Percentiles rank a stretch among this genome's conserved stretches.
Evolutionary conservation across 1,140 invertebrate species (phyloP).

Genomic region (Odontomachus brunneus): DNA sequence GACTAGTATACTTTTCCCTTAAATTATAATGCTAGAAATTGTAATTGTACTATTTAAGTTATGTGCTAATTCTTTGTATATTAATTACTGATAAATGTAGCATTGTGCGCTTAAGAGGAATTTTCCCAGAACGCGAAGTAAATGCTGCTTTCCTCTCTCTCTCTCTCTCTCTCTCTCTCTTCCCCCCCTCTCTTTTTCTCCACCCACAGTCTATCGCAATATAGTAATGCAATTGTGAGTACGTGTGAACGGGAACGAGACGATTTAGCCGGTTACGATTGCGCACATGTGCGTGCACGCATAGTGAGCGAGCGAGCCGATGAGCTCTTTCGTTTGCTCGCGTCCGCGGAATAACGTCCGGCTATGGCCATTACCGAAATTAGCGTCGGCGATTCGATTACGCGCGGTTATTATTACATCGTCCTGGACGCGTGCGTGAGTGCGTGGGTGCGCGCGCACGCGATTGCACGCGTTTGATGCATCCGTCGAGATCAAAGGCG

Average conservation of each 20-base stretch:
- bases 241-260: conserved; percentile 4
- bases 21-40: too few relatives aligned
- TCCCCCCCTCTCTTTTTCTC: too few relatives aligned
- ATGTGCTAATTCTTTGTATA: too few relatives aligned
- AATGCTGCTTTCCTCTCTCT: too few relatives aligned
- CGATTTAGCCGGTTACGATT: conserved; percentile 5
- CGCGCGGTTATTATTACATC: conserved; percentile 55
- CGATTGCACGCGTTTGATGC: conserved; percentile 6
- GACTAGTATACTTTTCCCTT: too few relatives aligned
- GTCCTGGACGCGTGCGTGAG: background rate
- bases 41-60: too few relatives aligned
- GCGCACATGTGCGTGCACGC: background rate
- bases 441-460: background rate
- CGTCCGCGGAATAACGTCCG: conserved; percentile 5
- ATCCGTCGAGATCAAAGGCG: conserved; percentile 44
- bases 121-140: too few relatives aligned
- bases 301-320: background rate
- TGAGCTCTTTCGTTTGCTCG: conserved; percentile 29
- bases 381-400: conserved; percentile 60
- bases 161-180: too few relatives aligned
- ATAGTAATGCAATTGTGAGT: conserved; percentile 4
- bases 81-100: too few relatives aligned
- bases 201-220: background rate
- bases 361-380: conserved; percentile 65
- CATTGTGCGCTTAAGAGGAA: too few relatives aligned